Evolutionary conservation across 2,888 invertebrate genomes (phyloP).

Genomic region (Prosapia bicincta): DNA sequence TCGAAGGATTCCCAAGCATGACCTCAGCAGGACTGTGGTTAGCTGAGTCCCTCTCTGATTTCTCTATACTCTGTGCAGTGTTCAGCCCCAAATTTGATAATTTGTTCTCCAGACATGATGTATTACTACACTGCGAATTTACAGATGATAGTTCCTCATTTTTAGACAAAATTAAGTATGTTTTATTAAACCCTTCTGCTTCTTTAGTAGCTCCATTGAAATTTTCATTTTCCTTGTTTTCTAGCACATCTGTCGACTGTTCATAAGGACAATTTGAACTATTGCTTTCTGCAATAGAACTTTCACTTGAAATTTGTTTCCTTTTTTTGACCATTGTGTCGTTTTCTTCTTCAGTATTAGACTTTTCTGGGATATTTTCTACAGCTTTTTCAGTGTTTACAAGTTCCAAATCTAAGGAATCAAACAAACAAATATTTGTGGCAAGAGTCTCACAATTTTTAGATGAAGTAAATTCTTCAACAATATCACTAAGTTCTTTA

Average conservation of each 20-base stretch:
- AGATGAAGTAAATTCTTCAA: not conserved
- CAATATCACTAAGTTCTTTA: no score
- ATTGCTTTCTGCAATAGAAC: not conserved
- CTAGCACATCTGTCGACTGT: constrained; percentile 42
- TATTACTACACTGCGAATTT: constrained; percentile 28
- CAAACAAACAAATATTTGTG: not conserved
- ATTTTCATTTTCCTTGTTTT: constrained; percentile 46
- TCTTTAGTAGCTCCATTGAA: constrained; percentile 46
- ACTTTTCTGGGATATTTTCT: no score
- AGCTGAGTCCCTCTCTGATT: constrained; percentile 61
- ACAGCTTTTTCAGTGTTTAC: constrained; percentile 25
- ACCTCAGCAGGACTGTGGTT: constrained; percentile 70
- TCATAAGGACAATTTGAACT: constrained; percentile 42
- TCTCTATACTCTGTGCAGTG: constrained; percentile 10
- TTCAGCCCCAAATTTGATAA: constrained; percentile 37
- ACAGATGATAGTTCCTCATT: not conserved
- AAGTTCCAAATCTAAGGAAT: not conserved
- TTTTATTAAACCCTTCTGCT: constrained; percentile 28
- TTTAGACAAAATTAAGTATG: no score
- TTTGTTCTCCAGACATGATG: constrained; percentile 31
- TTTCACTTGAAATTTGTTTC: not conserved
- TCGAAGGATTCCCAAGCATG: constrained; percentile 63
- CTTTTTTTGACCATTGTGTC: not conserved
- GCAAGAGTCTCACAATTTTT: not conserved
- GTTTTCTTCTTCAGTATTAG: not conserved